Conservation (phyloP, 2,888 invertebrate species). For the Agonopterix subpropinquella region DNA sequence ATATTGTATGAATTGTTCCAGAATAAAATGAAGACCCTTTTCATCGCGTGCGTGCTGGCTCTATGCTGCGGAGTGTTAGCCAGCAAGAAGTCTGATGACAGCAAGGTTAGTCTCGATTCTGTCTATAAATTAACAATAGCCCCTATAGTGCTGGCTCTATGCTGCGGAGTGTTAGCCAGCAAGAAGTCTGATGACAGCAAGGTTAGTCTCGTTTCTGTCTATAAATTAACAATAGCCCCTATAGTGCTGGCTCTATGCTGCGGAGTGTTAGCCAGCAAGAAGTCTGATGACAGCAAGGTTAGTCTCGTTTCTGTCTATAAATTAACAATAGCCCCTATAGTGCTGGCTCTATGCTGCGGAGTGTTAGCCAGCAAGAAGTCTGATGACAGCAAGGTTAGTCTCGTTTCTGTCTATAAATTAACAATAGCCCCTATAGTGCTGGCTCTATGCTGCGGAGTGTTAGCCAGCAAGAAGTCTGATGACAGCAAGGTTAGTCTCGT, state of each 20-base stretch:
- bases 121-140: neutral
- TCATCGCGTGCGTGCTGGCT: slow-evolving; percentile 32
- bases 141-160: slow-evolving; percentile 23
- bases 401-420: no score
- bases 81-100: slow-evolving; percentile 47
- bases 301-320: slow-evolving; percentile 2
- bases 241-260: slow-evolving; percentile 33
- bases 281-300: slow-evolving; percentile 49
- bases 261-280: slow-evolving; percentile 46
- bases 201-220: slow-evolving; percentile 19
- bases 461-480: no score
- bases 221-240: neutral
- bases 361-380: slow-evolving; percentile 44
- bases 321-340: neutral
- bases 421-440: no score
- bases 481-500: no score
- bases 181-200: slow-evolving; percentile 51
- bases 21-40: slow-evolving; percentile 58
- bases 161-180: slow-evolving; percentile 44
- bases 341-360: slow-evolving; percentile 36
- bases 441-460: no score
- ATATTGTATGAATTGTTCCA: slow-evolving; percentile 15
- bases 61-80: slow-evolving; percentile 43
- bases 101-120: slow-evolving; percentile 33
- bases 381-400: slow-evolving; percentile 46